A percentile compares a stretch with the other conserved stretches of the same genome.
Evolutionary conservation across 2,113 vertebrate genomes (phyloP).

Genomic region (Gracilinanus agilis): DNA sequence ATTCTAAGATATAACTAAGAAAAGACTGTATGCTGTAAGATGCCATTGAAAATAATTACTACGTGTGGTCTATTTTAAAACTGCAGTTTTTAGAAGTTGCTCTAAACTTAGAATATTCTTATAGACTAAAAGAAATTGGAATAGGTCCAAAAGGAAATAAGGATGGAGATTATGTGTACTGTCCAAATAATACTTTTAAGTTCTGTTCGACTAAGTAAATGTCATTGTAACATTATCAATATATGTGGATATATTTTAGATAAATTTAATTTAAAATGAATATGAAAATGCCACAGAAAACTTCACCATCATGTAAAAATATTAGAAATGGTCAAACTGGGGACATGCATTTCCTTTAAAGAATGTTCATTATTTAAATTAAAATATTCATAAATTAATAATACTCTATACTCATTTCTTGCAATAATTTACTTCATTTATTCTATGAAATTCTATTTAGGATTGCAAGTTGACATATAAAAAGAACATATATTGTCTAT

Average conservation of each 20-base stretch:
- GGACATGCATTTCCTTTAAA: not conserved
- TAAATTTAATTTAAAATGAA: not conserved
- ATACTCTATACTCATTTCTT: not conserved
- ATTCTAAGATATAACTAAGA: not conserved
- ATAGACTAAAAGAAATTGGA: not conserved
- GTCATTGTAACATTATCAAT: conserved; percentile 1
- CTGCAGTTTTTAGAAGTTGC: not conserved
- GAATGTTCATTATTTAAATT: not conserved
- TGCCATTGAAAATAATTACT: not conserved
- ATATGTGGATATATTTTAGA: not conserved
- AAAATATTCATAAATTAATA: not conserved
- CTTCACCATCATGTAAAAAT: not conserved
- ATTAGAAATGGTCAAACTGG: not conserved
- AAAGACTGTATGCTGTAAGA: not conserved
- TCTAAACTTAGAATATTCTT: not conserved
- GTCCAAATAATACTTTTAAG: not conserved
- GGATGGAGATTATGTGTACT: not conserved
- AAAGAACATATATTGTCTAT: not conserved
- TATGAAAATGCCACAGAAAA: not conserved
- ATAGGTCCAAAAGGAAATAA: not conserved
- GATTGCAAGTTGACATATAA: not conserved
- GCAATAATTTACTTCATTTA: not conserved
- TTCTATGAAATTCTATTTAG: not conserved
- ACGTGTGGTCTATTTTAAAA: not conserved
- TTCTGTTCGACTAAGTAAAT: not conserved